Percentiles rank a stretch among this genome's conserved stretches.
These are phyloP conservation scores for Lepas anatifera DNA, from an alignment of 2,888 invertebrate genomes.

Conservation along the genomic window DNA sequence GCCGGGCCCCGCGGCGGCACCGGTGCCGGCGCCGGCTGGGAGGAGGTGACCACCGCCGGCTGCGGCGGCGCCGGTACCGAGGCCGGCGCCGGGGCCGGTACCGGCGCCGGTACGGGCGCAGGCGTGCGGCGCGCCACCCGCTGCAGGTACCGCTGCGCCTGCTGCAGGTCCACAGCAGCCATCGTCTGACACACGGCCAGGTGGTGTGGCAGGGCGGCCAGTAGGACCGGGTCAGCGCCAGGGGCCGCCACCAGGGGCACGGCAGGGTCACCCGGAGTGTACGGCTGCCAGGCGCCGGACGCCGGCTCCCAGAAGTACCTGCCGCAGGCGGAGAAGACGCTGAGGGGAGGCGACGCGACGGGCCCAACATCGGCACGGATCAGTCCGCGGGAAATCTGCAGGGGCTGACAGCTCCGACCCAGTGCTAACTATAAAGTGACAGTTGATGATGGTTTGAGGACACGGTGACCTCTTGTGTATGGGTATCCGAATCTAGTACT, in stretches of 20 bases:
- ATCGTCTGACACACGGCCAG: conserved; percentile 6
- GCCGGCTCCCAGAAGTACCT: conserved; percentile 14
- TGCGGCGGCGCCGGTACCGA: neutral
- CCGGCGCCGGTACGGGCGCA: neutral
- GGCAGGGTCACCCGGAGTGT: conserved; percentile 3
- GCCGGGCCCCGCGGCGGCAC: conserved; percentile 1
- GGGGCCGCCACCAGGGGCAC: conserved; percentile 9
- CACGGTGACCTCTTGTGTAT: too few species aligned
- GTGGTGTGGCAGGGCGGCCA: conserved; percentile 4
- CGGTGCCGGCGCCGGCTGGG: neutral
- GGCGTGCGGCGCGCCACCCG: neutral
- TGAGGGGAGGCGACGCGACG: neutral
- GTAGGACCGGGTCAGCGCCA: conserved; percentile 3
- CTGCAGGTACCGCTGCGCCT: conserved; percentile 13
- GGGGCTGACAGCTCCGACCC: too few species aligned
- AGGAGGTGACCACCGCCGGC: neutral
- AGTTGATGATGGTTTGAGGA: too few species aligned
- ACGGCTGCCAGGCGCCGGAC: conserved; percentile 2
- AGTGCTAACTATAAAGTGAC: too few species aligned
- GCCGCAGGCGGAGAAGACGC: neutral
- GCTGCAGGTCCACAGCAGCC: neutral
- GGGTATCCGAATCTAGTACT: too few species aligned
- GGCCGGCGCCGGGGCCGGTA: neutral
- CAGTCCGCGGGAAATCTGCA: too few species aligned
- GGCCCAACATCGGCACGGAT: too few species aligned